Evolutionary conservation across 2,113 vertebrate species (phyloP).

Genomic region (Tragelaphus buxtoni): DNA sequence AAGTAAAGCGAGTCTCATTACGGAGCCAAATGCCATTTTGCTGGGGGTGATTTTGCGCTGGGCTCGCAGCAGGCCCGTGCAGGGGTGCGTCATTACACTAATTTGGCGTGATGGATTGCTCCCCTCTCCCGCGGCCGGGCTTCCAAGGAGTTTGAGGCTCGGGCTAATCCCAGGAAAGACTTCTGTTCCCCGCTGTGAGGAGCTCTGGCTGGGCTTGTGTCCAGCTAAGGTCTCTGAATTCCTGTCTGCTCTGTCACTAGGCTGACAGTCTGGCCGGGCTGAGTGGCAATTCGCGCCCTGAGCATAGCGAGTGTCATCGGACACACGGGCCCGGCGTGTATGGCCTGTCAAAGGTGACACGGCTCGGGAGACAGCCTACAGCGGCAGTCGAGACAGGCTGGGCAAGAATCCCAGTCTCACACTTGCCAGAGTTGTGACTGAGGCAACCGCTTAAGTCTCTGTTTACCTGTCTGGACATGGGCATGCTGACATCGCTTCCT

Average conservation of each 20-base stretch:
- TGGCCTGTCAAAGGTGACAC: background rate
- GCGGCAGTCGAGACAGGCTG: background rate
- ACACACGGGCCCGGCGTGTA: no score
- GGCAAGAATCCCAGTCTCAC: background rate
- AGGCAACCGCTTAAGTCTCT: background rate
- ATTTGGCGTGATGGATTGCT: background rate
- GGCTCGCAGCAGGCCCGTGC: accelerated
- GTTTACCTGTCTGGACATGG: background rate
- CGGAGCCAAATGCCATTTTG: background rate
- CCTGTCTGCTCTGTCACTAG: background rate
- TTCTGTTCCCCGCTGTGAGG: background rate
- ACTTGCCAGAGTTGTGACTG: background rate
- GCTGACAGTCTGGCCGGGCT: background rate
- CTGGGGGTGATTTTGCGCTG: background rate
- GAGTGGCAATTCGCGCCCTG: background rate
- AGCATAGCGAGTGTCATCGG: accelerated
- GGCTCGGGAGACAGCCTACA: background rate
- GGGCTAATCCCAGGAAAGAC: background rate
- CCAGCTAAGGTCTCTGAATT: background rate
- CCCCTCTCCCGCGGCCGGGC: no score
- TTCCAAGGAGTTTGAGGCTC: background rate
- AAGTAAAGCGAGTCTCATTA: background rate
- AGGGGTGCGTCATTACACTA: background rate
- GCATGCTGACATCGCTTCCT: accelerated
- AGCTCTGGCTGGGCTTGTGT: background rate